Evolutionary conservation across 2,113 vertebrate species (phyloP), one percentile per base, ranked within the genome.

Genomic region (Cathartes aura): DNA sequence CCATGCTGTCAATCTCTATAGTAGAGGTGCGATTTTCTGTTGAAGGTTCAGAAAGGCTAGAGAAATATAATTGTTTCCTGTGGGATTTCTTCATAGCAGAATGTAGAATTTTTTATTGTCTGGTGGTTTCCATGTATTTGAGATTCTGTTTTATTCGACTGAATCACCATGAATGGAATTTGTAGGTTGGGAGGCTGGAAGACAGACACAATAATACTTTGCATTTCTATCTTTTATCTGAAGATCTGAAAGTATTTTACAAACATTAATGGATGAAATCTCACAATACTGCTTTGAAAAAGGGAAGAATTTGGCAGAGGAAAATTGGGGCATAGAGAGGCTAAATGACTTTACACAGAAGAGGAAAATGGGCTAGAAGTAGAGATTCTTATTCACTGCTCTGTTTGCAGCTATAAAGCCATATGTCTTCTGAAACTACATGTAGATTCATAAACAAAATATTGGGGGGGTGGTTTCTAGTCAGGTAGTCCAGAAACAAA

Each of bases 41-140:
- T 83, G 58, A 83, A 94, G n/a, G 62, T 63, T 94, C 63, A 93
- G 68, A 93, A 92, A 83, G 23, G 23, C 50, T 90, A 74, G 71
- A 93, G 59, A 93, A 97, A 86, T 66, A 30, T 58, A 92, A 94
- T 88, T 95, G 87, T 94, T 97, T 97, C 87, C 91, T 79, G 34
- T 75, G 91, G 56, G 84, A 85, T 62, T 93, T 93, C 64, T 94
- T 97, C 52, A 70, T 17, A 70, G n/a, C 11, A 86, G 53, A 86
- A 88, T 15, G 42, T 30, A 80, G 60, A 75, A 38, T 64, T 70
- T 92, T 93, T 94, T 94, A 78, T 83, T 92, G 40, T 70, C 79
- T 76, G 7, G 26, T 88, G 47, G 47, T 87, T 93, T 93, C 60
- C n/a, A 52, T 17, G 23, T 74, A 86, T 71, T 56, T 93, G 68